Evolutionary conservation across 53 echinoderm and acorn worm species (phyloP), one percentile per base, ranked within the genome.

Genomic region (Antedon mediterranea): DNA sequence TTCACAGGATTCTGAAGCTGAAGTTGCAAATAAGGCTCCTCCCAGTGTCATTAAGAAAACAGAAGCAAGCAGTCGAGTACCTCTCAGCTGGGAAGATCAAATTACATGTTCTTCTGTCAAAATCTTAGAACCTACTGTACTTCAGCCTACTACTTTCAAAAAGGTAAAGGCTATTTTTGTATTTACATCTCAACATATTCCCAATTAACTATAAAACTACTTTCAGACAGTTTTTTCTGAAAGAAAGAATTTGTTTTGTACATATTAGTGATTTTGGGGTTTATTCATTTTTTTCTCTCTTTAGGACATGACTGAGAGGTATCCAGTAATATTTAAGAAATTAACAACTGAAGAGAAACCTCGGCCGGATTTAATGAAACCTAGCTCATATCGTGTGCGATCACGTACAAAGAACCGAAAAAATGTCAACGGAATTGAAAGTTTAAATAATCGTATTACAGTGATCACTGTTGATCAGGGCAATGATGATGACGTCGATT

Each of bases 71-170:
- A 72, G 79, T 28, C 43, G 87, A 7, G 82, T 97, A 32, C 97
- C 97, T 0, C 83, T 97, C 3, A 88, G 87, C 41, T 97, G 97
- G 97, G 82, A 87, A 13, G 97, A 97, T 31, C 97, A 97, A 77
- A 79, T 97, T 4, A 70, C 77, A 34, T 74, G 79, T 32, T 88
- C 97, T 18, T 86, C 92, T 31, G 86, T 87, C 13, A 92, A 84
- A 73, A 86, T 97, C 18, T n/a, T 92, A 30, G 88, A 84, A 28
- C 74, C 75, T 30, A 79, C 70, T 28, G 89, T 89, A 30, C 82
- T 80, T 31, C 32, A 29, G 0, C 73, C 81, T 43, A 86, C 84
- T 7, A 71, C 82, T 34, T 43, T 86, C 29, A 86, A 82, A 83
- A 32, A 32, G 57, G 97, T 97, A 73, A 91, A 89, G n/a, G 73